Base-by-base conservation (phyloP, 2,113 vertebrate species). In the Todiramphus saurophagus region DNA sequence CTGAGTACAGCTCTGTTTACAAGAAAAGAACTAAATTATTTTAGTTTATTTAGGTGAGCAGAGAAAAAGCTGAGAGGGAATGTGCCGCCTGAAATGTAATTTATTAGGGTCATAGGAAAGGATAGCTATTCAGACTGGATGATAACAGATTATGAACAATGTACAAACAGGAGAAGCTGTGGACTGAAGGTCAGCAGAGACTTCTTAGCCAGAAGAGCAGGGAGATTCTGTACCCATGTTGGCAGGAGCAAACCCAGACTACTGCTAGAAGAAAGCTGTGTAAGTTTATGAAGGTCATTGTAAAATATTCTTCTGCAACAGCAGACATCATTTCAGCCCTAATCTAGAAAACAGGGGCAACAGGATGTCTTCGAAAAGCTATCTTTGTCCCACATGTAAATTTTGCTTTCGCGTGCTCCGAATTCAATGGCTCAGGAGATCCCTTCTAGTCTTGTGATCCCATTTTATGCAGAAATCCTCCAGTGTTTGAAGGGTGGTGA, bases 21-120 rank as follows among this genome's bases (percentile, higher is more conserved):
- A 67, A 70, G 86, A 70, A 69, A 83, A 85, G 79, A 83, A 59
- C 72, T 67, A 48, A 88, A 90, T 86, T 73, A 74, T 86, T 80
- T 94, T 37, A 53, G 56, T 55, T 74, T 95, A 67, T 83, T 96
- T 95, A 90, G 90, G 75, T 83, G 51, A 93, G 59, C 70, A 74
- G 59, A 74, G 39, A 14, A 82, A 88, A 90, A 93, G n/a, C 46
- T 59, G n/a, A 81, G 89, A 69, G 19, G 16, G n/a, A 46, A n/a
- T n/a, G 39, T 10, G 76, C 68, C 90, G 86, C 56, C 43, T 46
- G 24, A 91, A 89, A 72, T 31, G 66, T 51, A 59, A 31, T 13
- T 70, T 77, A 53, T 77, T 41, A 50, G 39, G 55, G 43, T 33
- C 31, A 35, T 41, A 53, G 70, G 20, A 70, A 25, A 55, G 35